Evolutionary conservation across 2,113 vertebrate genomes (phyloP).

Genomic region (Notarius lentiginosus): DNA sequence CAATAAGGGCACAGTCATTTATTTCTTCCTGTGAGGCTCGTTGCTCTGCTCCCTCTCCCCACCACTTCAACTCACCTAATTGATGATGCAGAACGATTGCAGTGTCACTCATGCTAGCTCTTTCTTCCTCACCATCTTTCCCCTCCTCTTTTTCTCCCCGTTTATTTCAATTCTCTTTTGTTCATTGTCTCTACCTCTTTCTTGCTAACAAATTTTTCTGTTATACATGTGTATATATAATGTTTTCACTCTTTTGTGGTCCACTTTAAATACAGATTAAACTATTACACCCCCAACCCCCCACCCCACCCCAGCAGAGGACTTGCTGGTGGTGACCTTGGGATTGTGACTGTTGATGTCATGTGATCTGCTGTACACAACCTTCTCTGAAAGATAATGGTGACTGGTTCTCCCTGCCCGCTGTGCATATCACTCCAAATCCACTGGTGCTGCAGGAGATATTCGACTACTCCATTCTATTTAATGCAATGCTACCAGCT

Average conservation of each 20-base stretch:
- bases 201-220: not conserved
- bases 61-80: constrained; percentile 69
- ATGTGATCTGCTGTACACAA: not conserved
- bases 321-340: constrained; percentile 47
- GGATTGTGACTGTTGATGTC: not conserved
- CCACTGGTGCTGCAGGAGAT: not conserved
- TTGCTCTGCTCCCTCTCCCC: constrained; percentile 64
- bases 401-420: not conserved
- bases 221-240: not conserved
- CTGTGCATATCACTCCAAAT: not conserved
- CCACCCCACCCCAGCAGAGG: not conserved
- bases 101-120: constrained; percentile 44
- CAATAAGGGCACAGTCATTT: constrained; percentile 60
- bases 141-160: constrained; percentile 38
- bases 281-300: constrained; percentile 1
- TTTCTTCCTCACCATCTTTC: constrained; percentile 36
- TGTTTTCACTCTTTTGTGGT: constrained; percentile 34
- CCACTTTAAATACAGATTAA: constrained; percentile 53
- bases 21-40: constrained; percentile 57
- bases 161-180: constrained; percentile 13
- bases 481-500: not conserved
- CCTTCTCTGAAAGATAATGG: not conserved
- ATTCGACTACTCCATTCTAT: not conserved
- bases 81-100: constrained; percentile 65
- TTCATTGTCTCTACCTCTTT: constrained; percentile 19